Percentiles rank a stretch among this genome's conserved stretches.
Evolutionary conservation across 2,888 invertebrate genomes (phyloP).

Genomic region (Criorhina ranunculi): DNA sequence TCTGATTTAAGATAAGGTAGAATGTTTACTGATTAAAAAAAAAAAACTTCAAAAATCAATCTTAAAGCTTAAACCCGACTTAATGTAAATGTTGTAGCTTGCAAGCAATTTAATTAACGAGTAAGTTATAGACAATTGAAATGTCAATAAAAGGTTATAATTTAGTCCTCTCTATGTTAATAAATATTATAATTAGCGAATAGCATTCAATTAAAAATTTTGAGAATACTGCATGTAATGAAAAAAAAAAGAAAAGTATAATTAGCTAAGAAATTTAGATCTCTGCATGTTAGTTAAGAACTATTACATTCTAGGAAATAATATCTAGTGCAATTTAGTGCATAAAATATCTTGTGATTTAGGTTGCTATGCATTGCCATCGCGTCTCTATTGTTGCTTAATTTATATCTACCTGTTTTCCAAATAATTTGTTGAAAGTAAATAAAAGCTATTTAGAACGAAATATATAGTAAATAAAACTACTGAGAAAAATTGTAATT

Average conservation of each 20-base stretch:
- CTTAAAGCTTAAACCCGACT: neutral
- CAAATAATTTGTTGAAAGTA: slow-evolving; percentile 47
- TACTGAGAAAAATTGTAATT: neutral
- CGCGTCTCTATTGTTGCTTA: slow-evolving; percentile 66
- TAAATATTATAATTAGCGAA: slow-evolving; percentile 21
- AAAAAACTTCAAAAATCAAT: neutral
- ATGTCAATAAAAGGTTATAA: slow-evolving; percentile 2
- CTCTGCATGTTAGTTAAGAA: slow-evolving; percentile 58
- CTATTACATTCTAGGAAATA: slow-evolving; percentile 43
- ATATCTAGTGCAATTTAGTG: slow-evolving; percentile 46
- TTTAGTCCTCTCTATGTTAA: slow-evolving; percentile 29
- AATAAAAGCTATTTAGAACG: slow-evolving; percentile 30
- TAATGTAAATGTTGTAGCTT: too few species aligned
- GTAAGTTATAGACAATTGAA: neutral
- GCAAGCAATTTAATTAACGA: neutral
- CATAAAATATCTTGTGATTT: slow-evolving; percentile 67
- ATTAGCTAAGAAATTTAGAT: slow-evolving; percentile 23
- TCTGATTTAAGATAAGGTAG: too few species aligned
- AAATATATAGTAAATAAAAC: slow-evolving; percentile 20
- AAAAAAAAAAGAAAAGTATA: neutral
- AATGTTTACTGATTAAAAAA: too few species aligned
- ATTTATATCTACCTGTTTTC: slow-evolving; percentile 64
- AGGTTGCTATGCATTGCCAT: slow-evolving; percentile 65
- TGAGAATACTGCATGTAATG: slow-evolving; percentile 20
- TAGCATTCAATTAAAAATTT: slow-evolving; percentile 29